These are phyloP conservation scores for Heterotilapia buettikoferi DNA, from an alignment of 2,113 vertebrate species.

Conservation along the genomic window DNA sequence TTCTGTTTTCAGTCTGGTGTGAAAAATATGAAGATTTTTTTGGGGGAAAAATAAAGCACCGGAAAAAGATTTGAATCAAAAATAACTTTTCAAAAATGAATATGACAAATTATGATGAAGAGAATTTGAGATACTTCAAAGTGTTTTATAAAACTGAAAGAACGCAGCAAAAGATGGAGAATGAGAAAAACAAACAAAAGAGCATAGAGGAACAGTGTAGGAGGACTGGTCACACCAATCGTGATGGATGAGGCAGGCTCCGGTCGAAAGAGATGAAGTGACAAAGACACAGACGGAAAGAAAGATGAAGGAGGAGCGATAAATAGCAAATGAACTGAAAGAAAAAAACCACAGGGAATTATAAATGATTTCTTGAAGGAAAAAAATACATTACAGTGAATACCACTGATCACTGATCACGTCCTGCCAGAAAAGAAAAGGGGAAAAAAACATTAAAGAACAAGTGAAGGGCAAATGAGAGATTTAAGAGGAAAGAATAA, in stretches of 20 bases:
- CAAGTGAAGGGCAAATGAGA: conserved; percentile 45
- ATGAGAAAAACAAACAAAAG: neutral
- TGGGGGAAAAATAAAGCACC: neutral
- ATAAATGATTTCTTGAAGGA: conserved; percentile 1
- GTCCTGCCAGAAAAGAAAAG: neutral
- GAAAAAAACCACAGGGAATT: neutral
- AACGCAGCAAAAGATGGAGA: neutral
- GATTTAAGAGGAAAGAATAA: conserved; percentile 42
- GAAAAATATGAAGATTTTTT: neutral
- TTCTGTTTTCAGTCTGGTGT: neutral
- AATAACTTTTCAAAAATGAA: neutral
- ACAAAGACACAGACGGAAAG: conserved; percentile 5
- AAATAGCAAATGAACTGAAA: conserved; percentile 26
- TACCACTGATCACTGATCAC: neutral
- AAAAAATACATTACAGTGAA: conserved; percentile 26
- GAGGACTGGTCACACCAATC: neutral
- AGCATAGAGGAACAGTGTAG: neutral
- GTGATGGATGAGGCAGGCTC: conserved; percentile 16
- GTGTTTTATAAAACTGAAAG: neutral
- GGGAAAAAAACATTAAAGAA: neutral
- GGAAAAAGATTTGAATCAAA: neutral
- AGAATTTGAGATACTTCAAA: neutral
- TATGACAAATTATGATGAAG: neutral
- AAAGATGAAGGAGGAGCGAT: conserved; percentile 34
- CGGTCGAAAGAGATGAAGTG: conserved; percentile 8